phyloP scores from a whole-genome alignment of 2,888 invertebrate genomes.

The Gortyna flavago region DNA sequence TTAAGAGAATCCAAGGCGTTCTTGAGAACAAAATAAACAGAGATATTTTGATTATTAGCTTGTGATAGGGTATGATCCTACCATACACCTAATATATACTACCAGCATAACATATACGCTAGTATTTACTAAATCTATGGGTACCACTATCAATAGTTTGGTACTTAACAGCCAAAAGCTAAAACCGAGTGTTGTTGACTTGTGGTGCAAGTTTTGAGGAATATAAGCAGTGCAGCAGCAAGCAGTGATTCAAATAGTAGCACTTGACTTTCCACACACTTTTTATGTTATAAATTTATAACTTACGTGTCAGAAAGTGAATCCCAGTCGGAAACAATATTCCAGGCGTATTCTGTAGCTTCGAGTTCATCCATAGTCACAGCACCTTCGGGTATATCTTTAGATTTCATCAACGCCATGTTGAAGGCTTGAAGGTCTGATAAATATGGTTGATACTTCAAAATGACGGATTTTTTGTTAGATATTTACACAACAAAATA shows the following conservation, averaged over 20 bases:
- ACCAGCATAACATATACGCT: neutral
- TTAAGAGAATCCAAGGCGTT: neutral
- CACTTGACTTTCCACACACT: neutral
- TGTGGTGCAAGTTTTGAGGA: neutral
- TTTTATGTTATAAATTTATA: conserved; percentile 44
- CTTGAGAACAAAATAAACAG: neutral
- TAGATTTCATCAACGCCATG: conserved; percentile 91
- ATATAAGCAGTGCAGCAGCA: too few relatives aligned
- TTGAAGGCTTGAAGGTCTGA: conserved; percentile 5
- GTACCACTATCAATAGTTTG: neutral
- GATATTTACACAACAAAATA: conserved; percentile 3
- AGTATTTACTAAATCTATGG: neutral
- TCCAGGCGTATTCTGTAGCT: conserved; percentile 91
- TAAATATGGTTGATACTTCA: neutral
- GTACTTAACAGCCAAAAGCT: neutral
- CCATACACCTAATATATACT: neutral
- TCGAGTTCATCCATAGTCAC: conserved; percentile 89
- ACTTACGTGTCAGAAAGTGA: conserved; percentile 91
- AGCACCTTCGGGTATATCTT: conserved; percentile 91
- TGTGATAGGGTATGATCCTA: neutral
- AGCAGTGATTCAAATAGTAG: neutral
- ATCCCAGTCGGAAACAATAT: conserved; percentile 91
- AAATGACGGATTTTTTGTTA: neutral
- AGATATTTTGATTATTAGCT: neutral
- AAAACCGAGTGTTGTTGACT: neutral